Evolutionary conservation across 2,888 invertebrate species (phyloP).

Genomic region (Clitarchus hookeri): DNA sequence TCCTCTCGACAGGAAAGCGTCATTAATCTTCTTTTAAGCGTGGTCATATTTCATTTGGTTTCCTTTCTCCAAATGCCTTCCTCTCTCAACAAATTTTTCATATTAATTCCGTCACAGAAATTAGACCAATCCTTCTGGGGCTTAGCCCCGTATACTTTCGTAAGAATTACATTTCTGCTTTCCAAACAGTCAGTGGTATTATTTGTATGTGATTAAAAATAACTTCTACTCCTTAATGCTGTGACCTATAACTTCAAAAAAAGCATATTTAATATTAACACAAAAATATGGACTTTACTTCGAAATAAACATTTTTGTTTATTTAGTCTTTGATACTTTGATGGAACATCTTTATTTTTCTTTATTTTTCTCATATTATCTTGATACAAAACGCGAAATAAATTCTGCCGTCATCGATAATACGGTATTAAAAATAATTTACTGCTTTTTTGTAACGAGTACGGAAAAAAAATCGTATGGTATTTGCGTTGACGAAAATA

Average conservation of each 20-base stretch:
- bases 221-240: background rate
- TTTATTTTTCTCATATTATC: no score
- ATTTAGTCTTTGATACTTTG: background rate
- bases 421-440: no score
- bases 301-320: background rate
- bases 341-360: no score
- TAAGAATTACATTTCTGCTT: background rate
- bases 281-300: background rate
- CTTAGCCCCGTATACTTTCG: background rate
- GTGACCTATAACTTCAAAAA: background rate
- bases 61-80: background rate
- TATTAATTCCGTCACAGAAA: conserved; percentile 6
- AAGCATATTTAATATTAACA: background rate
- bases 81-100: background rate
- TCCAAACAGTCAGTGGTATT: background rate
- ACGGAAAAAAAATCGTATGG: no score
- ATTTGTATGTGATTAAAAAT: background rate
- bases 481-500: no score
- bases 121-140: background rate
- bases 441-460: no score
- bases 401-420: no score
- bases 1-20: background rate
- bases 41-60: background rate
- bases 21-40: background rate
- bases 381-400: no score